These are phyloP conservation scores for Esox lucius DNA, from an alignment of 2,797 vertebrate genomes.

Conservation along the genomic window DNA sequence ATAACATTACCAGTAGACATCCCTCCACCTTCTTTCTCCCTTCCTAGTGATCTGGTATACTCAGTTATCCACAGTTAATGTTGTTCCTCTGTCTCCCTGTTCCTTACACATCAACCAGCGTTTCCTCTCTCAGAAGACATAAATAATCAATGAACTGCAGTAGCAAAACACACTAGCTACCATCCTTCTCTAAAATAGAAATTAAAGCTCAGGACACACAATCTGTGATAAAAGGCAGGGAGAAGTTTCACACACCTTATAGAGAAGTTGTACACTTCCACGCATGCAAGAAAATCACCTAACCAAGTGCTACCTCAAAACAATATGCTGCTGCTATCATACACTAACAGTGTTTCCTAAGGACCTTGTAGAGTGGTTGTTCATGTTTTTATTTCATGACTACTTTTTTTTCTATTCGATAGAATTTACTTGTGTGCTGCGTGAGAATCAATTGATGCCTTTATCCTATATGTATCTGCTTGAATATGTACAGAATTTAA, in stretches of 20 bases:
- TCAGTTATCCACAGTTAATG: background rate
- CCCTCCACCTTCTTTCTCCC: background rate
- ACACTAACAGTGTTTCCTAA: background rate
- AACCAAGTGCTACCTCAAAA: background rate
- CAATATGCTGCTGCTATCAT: background rate
- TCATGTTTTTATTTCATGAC: background rate
- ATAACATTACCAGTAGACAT: slow-evolving; percentile 2
- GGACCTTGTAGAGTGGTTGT: background rate
- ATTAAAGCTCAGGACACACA: slow-evolving; percentile 8
- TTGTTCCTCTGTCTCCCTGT: slow-evolving; percentile 11
- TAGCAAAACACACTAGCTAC: slow-evolving; percentile 57
- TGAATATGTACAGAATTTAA: background rate
- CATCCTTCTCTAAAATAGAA: slow-evolving; percentile 32
- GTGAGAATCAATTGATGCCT: background rate
- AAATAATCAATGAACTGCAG: slow-evolving; percentile 79
- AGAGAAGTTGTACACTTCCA: too few relatives aligned
- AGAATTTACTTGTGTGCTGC: background rate
- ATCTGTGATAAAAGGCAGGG: background rate
- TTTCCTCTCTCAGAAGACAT: slow-evolving; percentile 60
- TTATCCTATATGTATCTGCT: background rate
- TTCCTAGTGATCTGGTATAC: background rate
- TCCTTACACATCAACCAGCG: slow-evolving; percentile 43
- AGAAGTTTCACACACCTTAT: background rate
- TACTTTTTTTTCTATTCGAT: background rate
- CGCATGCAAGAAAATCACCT: background rate